Conservation (phyloP, 2,888 invertebrate species). For the Heliconius hortense region DNA sequence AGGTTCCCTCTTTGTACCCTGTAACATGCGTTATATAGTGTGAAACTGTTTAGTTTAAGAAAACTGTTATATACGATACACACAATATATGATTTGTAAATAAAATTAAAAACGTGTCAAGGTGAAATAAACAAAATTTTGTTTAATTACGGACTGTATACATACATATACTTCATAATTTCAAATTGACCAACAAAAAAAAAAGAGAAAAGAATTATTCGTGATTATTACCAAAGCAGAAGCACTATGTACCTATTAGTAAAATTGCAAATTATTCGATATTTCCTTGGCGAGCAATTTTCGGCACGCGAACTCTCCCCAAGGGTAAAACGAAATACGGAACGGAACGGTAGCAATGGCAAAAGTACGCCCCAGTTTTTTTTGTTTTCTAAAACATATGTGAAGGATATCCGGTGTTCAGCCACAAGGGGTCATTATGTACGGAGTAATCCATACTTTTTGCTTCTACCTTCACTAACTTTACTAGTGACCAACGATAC, state of each 20-base stretch:
- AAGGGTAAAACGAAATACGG: slow-evolving; percentile 49
- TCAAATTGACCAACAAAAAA: slow-evolving; percentile 24
- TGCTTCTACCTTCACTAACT: slow-evolving; percentile 37
- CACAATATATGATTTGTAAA: neutral
- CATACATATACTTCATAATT: neutral
- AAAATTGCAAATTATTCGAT: slow-evolving; percentile 40
- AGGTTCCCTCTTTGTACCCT: no score
- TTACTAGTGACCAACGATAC: slow-evolving; percentile 34
- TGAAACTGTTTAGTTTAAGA: no score
- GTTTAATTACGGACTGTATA: neutral
- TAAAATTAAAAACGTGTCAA: neutral
- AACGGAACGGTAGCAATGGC: slow-evolving; percentile 64
- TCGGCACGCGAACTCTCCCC: slow-evolving; percentile 69
- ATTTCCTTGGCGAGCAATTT: slow-evolving; percentile 62
- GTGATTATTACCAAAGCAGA: slow-evolving; percentile 29
- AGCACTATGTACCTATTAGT: slow-evolving; percentile 33
- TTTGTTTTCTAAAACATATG: slow-evolving; percentile 67
- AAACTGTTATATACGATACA: no score
- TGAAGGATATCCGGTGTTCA: slow-evolving; percentile 74
- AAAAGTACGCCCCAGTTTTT: slow-evolving; percentile 48
- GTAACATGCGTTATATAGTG: no score
- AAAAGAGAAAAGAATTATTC: slow-evolving; percentile 21
- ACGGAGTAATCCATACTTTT: slow-evolving; percentile 61
- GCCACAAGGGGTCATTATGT: slow-evolving; percentile 68
- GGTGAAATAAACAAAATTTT: no score